A percentile compares a stretch with the other conserved stretches of the same genome.
Conservation (phyloP, 2,113 vertebrate species). For the Ptilonorhynchus violaceus region DNA sequence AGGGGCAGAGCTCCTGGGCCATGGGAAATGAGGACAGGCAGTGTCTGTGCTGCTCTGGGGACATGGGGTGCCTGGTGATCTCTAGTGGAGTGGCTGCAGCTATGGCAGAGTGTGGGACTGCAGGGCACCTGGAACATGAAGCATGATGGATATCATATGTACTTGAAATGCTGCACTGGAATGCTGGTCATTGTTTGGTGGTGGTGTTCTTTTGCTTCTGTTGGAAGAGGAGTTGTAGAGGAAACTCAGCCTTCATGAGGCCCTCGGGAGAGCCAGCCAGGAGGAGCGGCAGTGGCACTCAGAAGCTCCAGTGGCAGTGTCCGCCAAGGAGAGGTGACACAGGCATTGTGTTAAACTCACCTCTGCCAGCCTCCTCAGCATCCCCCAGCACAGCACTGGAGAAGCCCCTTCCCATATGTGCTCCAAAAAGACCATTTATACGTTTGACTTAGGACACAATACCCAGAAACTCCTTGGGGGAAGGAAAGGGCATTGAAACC, state of each 20-base stretch:
- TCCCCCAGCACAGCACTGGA: not conserved
- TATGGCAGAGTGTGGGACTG: accelerated
- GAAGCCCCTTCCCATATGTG: not conserved
- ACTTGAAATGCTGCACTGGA: not conserved
- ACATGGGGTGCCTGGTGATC: not conserved
- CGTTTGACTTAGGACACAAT: not conserved
- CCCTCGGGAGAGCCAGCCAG: not conserved
- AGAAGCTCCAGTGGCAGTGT: not conserved
- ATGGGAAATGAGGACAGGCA: not conserved
- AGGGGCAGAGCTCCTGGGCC: not conserved
- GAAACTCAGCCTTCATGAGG: not conserved
- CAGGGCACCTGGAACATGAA: accelerated
- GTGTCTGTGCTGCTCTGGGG: accelerated
- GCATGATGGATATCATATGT: accelerated
- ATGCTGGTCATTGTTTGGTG: not conserved
- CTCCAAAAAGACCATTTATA: not conserved
- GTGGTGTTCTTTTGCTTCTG: not conserved
- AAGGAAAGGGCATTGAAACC: not conserved
- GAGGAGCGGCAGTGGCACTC: accelerated
- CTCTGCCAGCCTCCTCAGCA: accelerated
- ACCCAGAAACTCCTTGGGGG: not conserved
- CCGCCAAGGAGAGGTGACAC: accelerated
- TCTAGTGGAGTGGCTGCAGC: accelerated
- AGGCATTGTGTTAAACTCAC: not conserved
- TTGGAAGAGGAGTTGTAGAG: not conserved